Evolutionary conservation across 2,888 invertebrate genomes (phyloP).

Genomic region (Meteorus cinctellus): DNA sequence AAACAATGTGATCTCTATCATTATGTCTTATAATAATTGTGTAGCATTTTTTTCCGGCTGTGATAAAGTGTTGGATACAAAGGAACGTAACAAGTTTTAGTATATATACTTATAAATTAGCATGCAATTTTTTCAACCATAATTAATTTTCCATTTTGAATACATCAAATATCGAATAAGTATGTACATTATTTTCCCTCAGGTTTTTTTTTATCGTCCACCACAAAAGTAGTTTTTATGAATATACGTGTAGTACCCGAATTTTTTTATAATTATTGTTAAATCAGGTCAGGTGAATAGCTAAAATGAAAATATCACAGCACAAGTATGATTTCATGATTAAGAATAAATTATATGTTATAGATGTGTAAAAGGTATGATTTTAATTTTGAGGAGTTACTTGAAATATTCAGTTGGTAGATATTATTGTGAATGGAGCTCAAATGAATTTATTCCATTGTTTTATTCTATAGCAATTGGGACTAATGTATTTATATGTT

Average conservation of each 20-base stretch:
- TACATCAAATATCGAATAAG: background rate
- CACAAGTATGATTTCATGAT: background rate
- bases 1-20: slow-evolving; percentile 21
- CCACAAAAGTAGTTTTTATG: background rate
- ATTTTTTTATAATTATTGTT: background rate
- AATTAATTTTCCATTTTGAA: background rate
- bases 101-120: background rate
- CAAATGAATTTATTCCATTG: slow-evolving; percentile 26
- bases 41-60: slow-evolving; percentile 61
- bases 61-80: slow-evolving; percentile 56
- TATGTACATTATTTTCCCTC: background rate
- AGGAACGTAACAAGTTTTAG: slow-evolving; percentile 38
- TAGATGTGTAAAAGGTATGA: too few relatives aligned
- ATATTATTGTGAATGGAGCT: background rate
- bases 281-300: background rate
- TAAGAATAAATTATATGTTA: background rate
- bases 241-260: background rate
- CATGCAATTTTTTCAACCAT: background rate
- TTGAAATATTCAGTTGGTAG: background rate
- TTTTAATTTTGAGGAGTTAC: background rate
- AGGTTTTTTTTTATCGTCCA: slow-evolving; percentile 3
- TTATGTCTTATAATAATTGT: slow-evolving; percentile 47
- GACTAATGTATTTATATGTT: slow-evolving; percentile 36
- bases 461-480: slow-evolving; percentile 49
- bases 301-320: background rate